phyloP scores from a whole-genome alignment of 2,113 vertebrate species.

The Campylorhamphus procurvoides region DNA sequence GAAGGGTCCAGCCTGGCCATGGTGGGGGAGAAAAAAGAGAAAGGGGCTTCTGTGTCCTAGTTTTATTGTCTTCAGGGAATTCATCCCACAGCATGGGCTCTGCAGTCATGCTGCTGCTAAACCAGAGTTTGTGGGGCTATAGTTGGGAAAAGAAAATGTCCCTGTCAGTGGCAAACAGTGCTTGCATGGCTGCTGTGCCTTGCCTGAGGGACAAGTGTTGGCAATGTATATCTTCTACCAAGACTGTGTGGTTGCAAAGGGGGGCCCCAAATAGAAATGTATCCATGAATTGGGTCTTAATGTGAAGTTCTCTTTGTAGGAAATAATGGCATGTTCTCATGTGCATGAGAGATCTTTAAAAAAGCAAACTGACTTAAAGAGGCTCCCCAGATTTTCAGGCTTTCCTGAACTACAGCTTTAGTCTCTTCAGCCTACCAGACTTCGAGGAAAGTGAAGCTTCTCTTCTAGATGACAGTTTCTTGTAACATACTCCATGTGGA shows the following conservation, averaged over 20 bases:
- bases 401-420: not conserved
- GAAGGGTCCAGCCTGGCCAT: not conserved
- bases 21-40: not conserved
- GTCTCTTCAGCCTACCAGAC: not conserved
- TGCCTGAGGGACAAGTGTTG: not conserved
- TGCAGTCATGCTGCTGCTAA: not conserved
- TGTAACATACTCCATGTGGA: not conserved
- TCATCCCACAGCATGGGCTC: not conserved
- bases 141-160: not conserved
- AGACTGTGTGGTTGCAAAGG: not conserved
- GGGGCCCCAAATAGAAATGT: not conserved
- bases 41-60: not conserved
- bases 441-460: not conserved
- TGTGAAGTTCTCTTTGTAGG: not conserved
- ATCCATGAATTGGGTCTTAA: not conserved
- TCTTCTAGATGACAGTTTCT: not conserved
- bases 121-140: not conserved
- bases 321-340: rapidly evolving
- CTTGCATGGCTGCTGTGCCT: not conserved
- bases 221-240: not conserved
- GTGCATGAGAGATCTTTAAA: not conserved
- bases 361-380: not conserved
- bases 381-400: not conserved
- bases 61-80: not conserved
- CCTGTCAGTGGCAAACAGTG: rapidly evolving